phyloP scores from a whole-genome alignment of 2,797 vertebrate species.

The Lindbergichthys nudifrons region DNA sequence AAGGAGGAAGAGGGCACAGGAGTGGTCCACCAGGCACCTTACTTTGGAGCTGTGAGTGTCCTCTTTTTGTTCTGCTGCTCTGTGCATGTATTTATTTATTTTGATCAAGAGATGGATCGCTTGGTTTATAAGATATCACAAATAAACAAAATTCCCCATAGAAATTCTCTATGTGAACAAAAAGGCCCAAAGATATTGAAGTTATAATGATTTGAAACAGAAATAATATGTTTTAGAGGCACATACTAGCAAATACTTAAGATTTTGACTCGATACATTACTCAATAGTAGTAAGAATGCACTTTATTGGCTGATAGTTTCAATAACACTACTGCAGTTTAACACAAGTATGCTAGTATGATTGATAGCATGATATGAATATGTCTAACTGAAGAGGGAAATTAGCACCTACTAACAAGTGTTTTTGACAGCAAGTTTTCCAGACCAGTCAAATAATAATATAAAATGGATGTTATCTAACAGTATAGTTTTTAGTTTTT shows the following conservation, averaged over 20 bases:
- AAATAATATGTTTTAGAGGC: background rate
- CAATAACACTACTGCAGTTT: background rate
- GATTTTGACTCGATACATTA: background rate
- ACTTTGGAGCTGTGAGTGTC: constrained; percentile 96
- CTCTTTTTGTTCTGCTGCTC: background rate
- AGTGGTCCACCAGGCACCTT: constrained; percentile 97
- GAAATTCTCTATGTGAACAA: background rate
- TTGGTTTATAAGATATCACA: background rate
- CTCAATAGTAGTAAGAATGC: background rate
- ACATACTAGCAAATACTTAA: background rate
- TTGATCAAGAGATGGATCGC: background rate
- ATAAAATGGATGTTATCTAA: background rate
- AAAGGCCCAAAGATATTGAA: background rate
- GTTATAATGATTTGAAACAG: background rate
- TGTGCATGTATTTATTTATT: background rate
- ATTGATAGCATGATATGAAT: background rate
- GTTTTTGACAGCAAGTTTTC: background rate
- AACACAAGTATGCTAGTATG: background rate
- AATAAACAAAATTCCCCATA: background rate
- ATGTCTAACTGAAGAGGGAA: background rate
- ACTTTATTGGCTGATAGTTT: background rate
- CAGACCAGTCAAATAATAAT: background rate
- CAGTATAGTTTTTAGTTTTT: background rate
- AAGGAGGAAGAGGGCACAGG: constrained; percentile 97
- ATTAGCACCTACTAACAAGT: background rate